Evolutionary conservation across 1,140 invertebrate species (phyloP).

Genomic region (Hylyphantes graminicola): DNA sequence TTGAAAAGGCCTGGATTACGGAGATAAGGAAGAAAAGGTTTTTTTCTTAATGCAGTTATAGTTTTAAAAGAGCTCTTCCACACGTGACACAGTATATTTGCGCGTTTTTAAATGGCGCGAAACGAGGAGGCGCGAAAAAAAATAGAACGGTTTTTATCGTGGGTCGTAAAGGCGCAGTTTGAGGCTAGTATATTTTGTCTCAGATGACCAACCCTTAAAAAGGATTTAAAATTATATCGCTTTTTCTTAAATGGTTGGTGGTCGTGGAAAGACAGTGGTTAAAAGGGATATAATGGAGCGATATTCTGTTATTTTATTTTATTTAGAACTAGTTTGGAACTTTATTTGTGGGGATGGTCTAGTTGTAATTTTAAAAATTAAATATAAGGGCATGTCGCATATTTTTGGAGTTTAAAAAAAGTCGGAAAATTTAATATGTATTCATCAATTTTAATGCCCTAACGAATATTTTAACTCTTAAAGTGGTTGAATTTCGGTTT

Average conservation of each 20-base stretch:
- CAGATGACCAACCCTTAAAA: conserved; percentile 23
- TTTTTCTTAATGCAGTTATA: conserved; percentile 1
- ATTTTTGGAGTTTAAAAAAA: no score
- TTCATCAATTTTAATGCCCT: no score
- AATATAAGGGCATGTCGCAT: no score
- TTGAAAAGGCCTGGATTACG: conserved; percentile 39
- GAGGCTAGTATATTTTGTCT: conserved; percentile 44
- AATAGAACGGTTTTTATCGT: conserved; percentile 37
- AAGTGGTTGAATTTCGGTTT: no score
- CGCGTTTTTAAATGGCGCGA: conserved; percentile 44
- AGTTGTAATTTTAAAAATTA: no score
- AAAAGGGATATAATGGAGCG: no score
- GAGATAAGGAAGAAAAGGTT: conserved; percentile 22
- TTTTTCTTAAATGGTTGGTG: conserved; percentile 1
- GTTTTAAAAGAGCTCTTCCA: background rate
- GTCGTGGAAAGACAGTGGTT: background rate
- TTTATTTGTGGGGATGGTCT: no score
- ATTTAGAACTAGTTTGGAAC: no score
- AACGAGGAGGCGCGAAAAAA: conserved; percentile 16
- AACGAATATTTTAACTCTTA: no score
- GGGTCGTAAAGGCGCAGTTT: conserved; percentile 42
- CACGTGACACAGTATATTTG: conserved; percentile 39
- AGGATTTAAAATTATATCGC: conserved; percentile 27
- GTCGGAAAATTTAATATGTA: no score
- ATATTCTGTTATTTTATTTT: no score